Base-by-base conservation (phyloP, 2,797 vertebrate species). In the Muscicapa striata region DNA sequence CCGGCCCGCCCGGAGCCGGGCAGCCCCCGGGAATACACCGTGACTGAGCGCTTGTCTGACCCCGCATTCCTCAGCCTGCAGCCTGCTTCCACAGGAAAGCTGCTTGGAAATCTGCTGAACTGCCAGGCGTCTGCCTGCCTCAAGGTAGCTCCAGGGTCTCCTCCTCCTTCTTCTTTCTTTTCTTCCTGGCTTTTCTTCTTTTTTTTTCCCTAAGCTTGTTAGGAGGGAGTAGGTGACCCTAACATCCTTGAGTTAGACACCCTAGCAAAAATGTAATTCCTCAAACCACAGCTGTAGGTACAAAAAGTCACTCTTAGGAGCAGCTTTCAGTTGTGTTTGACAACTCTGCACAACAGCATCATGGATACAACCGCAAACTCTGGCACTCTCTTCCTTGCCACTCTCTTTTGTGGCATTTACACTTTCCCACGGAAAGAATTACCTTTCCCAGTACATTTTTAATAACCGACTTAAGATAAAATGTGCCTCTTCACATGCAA, bases 41-140 rank as follows among this genome's bases (percentile, higher is more conserved):
- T 98, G 98, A 98, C 98, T 98, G 97, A 95, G 97, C 98, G 98
- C 97, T 98, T 98, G 98, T 98, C 98, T 98, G 98, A 98, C 97
- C 98, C 94, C 94, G 5, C 98, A 98, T 98, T 98, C 98, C 98
- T 98, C 93, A 98, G 97, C 98, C 95, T 98, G 98, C 98, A 97
- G 96, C 89, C 90, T 95, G 97, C 97, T 97, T 94, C 98, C 97
- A 91, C 73, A 96, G 98, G 97, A 98, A 97, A 96, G 84, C 91
- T 70, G 95, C 96, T 77, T 79, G 67, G 40, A 81, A 84, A 85
- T 61, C 66, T 90, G 91, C 90, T 61, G 91, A 94, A 95, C 59
- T 85, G 92, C 96, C 62, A 61, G 54, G 43, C 86, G 63, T 66
- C 91, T 70, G 91, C 96, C 95, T 87, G 96, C 96, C 96, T 46